These are phyloP conservation scores for Microdon myrmicae DNA, from an alignment of 2,888 invertebrate species.

Conservation along the genomic window DNA sequence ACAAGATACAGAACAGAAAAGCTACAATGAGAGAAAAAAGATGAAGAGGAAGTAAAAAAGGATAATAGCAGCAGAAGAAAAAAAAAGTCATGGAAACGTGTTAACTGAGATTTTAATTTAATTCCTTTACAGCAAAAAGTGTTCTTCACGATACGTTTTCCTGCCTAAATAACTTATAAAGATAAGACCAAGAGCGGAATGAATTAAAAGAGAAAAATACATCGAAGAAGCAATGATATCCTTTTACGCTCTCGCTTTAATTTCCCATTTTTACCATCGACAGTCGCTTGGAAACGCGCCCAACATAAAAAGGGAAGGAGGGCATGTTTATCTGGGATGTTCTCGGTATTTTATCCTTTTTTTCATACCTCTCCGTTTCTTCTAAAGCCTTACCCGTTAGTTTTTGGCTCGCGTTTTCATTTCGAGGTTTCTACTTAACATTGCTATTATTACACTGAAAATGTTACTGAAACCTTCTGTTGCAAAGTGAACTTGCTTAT, in stretches of 20 bases:
- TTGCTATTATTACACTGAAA: conserved; percentile 47
- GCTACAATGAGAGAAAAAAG: too few relatives aligned
- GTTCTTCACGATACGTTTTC: conserved; percentile 30
- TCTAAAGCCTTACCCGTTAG: too few relatives aligned
- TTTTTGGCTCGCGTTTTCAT: conserved; percentile 40
- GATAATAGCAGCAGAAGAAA: conserved; percentile 3
- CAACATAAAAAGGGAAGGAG: too few relatives aligned
- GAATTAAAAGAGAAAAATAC: conserved; percentile 5
- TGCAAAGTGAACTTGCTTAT: conserved; percentile 1
- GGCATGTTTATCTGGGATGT: too few relatives aligned
- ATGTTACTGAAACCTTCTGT: conserved; percentile 49
- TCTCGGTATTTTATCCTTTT: background rate
- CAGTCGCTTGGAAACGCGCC: too few relatives aligned
- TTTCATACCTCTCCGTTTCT: conserved; percentile 3
- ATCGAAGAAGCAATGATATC: conserved; percentile 21
- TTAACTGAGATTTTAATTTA: conserved; percentile 47
- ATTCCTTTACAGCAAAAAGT: conserved; percentile 41
- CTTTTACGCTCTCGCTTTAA: conserved; percentile 46
- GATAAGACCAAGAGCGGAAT: conserved; percentile 25
- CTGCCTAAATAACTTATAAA: conserved; percentile 31
- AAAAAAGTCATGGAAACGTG: conserved; percentile 2
- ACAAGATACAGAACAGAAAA: too few relatives aligned
- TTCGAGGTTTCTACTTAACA: conserved; percentile 46
- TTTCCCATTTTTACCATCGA: conserved; percentile 43
- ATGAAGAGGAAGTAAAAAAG: conserved; percentile 12